Percentiles rank a stretch among this genome's conserved stretches.
Evolutionary conservation across 2,797 vertebrate species (phyloP).

Genomic region (Chaetodon trifasciatus): DNA sequence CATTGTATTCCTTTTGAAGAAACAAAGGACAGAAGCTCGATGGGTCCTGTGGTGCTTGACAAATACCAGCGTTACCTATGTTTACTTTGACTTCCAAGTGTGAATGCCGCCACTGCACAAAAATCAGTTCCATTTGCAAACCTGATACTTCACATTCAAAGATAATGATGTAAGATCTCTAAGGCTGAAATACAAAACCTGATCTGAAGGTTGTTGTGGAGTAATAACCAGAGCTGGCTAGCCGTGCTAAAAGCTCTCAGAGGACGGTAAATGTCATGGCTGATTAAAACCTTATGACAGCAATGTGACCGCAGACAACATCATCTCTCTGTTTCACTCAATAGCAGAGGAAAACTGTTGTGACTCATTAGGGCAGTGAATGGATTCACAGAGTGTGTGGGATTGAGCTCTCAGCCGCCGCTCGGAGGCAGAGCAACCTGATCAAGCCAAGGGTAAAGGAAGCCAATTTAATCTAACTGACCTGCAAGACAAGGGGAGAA

Average conservation of each 20-base stretch:
- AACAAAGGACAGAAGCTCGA: constrained; percentile 2
- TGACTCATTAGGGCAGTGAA: constrained; percentile 72
- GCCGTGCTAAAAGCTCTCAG: constrained; percentile 53
- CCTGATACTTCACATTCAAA: constrained; percentile 8
- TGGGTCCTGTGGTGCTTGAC: not conserved
- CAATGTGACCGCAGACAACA: constrained; percentile 68
- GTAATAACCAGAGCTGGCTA: constrained; percentile 33
- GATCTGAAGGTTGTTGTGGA: constrained; percentile 31
- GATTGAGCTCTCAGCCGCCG: constrained; percentile 45
- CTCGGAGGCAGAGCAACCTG: constrained; percentile 56
- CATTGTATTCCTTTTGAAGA: constrained; percentile 19
- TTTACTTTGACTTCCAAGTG: constrained; percentile 16
- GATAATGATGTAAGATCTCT: constrained; percentile 13
- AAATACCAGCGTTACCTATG: not conserved
- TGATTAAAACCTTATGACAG: constrained; percentile 78
- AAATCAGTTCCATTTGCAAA: constrained; percentile 41
- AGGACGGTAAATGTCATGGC: constrained; percentile 68
- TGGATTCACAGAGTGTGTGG: constrained; percentile 53
- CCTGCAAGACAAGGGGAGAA: constrained; percentile 46
- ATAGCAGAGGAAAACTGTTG: constrained; percentile 54
- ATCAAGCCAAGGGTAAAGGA: constrained; percentile 67
- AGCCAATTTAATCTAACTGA: constrained; percentile 71
- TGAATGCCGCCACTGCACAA: not conserved
- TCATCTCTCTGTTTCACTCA: constrained; percentile 55
- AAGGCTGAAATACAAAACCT: constrained; percentile 34